Conservation (phyloP, 1,140 invertebrate species). For the Nylanderia fulva region DNA sequence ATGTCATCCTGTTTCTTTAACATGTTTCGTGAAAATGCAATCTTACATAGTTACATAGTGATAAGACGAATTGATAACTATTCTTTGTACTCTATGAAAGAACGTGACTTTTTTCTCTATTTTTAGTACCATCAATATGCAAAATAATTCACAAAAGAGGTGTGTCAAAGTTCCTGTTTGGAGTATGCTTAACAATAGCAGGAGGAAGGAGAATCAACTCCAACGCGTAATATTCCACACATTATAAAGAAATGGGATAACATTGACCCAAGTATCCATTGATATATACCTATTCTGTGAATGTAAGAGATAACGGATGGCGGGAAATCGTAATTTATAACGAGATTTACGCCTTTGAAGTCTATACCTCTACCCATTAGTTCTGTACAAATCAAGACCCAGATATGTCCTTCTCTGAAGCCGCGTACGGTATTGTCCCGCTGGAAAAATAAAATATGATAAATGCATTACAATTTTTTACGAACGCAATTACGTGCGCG, state of each 20-base stretch:
- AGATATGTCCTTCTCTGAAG: slow-evolving; percentile 97
- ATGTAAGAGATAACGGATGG: slow-evolving; percentile 96
- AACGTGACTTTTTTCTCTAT: not conserved
- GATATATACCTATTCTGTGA: slow-evolving; percentile 92
- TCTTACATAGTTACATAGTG: not conserved
- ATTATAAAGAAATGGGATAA: not conserved
- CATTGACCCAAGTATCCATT: not conserved
- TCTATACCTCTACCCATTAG: slow-evolving; percentile 98
- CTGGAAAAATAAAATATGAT: slow-evolving; percentile 84
- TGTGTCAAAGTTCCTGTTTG: not conserved
- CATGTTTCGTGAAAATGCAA: not conserved
- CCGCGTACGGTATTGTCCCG: slow-evolving; percentile 95
- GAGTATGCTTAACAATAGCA: not conserved
- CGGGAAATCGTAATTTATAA: slow-evolving; percentile 99
- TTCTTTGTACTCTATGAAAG: not conserved
- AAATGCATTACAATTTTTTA: not conserved
- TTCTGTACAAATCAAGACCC: slow-evolving; percentile 99
- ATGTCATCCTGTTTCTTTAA: not conserved
- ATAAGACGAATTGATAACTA: not conserved
- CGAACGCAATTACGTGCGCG: not conserved
- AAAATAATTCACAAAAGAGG: not conserved
- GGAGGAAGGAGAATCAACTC: not conserved
- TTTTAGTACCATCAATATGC: not conserved
- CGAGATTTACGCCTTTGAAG: slow-evolving; percentile 98
- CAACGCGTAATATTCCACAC: not conserved